Conservation (phyloP, 2,113 vertebrate genomes). For the Crypturellus undulatus region DNA sequence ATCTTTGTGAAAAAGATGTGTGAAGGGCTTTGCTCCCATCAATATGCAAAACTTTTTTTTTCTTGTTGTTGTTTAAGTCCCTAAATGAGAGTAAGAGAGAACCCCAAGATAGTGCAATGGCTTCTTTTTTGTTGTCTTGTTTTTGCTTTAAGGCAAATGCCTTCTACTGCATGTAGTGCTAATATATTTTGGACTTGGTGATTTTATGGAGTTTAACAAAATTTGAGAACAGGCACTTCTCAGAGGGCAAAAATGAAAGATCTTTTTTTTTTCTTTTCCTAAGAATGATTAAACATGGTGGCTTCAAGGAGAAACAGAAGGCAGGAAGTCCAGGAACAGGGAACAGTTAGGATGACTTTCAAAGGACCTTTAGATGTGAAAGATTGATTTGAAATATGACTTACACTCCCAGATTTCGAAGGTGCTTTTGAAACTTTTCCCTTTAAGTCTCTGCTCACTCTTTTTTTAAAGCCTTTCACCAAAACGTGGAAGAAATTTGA, state of each 20-base stretch:
- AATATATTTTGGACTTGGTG: background rate
- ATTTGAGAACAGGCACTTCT: constrained; percentile 10
- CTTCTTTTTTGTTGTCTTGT: background rate
- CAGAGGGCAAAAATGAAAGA: background rate
- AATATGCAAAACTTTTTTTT: background rate
- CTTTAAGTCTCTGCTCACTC: constrained; percentile 20
- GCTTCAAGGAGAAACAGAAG: constrained; percentile 20
- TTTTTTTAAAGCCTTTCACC: background rate
- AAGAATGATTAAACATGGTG: constrained; percentile 42
- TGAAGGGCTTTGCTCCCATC: constrained; percentile 19
- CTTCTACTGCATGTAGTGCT: background rate
- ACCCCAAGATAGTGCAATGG: background rate
- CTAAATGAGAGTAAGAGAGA: background rate
- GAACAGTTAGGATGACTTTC: constrained; percentile 32
- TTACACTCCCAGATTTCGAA: constrained; percentile 19
- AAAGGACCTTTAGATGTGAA: constrained; percentile 39
- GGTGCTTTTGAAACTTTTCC: constrained; percentile 42
- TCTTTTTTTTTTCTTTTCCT: background rate
- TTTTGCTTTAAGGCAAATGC: background rate
- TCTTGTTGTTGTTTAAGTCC: background rate
- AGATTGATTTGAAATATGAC: constrained; percentile 61
- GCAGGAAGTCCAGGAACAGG: constrained; percentile 31
- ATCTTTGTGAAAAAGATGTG: constrained; percentile 33
- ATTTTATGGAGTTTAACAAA: constrained; percentile 26
- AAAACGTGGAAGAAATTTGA: constrained; percentile 1